These are phyloP conservation scores for Sisor rabdophorus DNA, from an alignment of 2,113 vertebrate genomes.

Conservation along the genomic window DNA sequence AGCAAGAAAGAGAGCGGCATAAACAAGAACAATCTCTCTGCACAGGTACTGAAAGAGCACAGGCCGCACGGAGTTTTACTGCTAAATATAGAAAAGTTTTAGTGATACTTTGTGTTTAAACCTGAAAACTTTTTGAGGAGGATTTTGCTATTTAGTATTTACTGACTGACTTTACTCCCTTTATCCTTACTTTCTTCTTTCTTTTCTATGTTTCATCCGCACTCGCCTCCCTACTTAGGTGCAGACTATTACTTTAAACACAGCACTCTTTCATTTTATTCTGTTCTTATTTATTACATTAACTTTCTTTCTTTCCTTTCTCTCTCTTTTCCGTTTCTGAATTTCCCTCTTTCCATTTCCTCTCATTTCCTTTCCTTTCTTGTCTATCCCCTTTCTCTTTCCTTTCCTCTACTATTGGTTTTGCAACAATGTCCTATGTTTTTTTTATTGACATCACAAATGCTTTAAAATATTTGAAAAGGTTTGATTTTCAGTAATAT, in stretches of 20 bases:
- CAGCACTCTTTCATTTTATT: background rate
- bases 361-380: background rate
- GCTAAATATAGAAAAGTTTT: background rate
- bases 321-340: background rate
- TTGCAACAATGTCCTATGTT: background rate
- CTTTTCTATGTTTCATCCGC: no score
- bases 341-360: background rate
- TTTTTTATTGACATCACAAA: background rate
- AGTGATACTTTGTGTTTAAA: background rate
- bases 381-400: no score
- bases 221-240: background rate
- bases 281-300: background rate
- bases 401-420: background rate
- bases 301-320: background rate
- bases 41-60: constrained; percentile 74
- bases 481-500: background rate
- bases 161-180: background rate
- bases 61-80: background rate
- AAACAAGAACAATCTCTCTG: constrained; percentile 88
- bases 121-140: background rate
- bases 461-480: background rate
- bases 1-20: constrained; percentile 92
- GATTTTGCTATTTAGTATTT: background rate
- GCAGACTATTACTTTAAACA: background rate
- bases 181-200: background rate